These are phyloP conservation scores for Papilio polytes DNA, from an alignment of 1,140 invertebrate species.

Conservation along the genomic window DNA sequence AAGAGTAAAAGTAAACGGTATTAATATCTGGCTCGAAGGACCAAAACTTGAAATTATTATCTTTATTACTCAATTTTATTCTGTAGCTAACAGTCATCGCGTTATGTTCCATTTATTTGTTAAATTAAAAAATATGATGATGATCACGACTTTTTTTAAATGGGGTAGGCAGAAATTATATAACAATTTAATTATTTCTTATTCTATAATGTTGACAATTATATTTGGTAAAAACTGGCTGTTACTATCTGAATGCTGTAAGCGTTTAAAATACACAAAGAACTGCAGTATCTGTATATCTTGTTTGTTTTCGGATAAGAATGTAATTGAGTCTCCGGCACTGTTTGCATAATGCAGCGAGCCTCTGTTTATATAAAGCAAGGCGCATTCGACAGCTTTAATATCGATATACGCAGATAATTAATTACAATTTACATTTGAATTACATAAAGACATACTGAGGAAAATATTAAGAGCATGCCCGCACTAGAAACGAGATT, in stretches of 20 bases:
- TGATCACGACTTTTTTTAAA: too few relatives aligned
- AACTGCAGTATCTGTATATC: not conserved
- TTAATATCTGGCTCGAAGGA: not conserved
- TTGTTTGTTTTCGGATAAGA: slow-evolving; percentile 9
- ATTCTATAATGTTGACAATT: too few relatives aligned
- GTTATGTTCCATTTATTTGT: too few relatives aligned
- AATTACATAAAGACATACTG: too few relatives aligned
- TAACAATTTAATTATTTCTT: too few relatives aligned
- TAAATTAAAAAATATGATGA: too few relatives aligned
- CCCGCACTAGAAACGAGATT: too few relatives aligned
- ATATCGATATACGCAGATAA: not conserved
- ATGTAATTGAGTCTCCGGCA: slow-evolving; percentile 17
- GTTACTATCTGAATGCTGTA: not conserved
- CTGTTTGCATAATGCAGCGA: slow-evolving; percentile 11
- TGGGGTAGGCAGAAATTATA: too few relatives aligned
- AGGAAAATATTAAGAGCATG: too few relatives aligned
- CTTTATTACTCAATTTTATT: too few relatives aligned
- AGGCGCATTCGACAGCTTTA: slow-evolving; percentile 2
- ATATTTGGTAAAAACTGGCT: not conserved
- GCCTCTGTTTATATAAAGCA: not conserved
- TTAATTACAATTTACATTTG: not conserved
- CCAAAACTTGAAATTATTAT: not conserved
- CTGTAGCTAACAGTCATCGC: too few relatives aligned
- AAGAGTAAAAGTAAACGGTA: not conserved
- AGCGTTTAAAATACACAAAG: not conserved